A percentile compares a stretch with the other conserved stretches of the same genome.
Evolutionary conservation across 2,113 vertebrate genomes (phyloP).

Genomic region (Puma concolor): DNA sequence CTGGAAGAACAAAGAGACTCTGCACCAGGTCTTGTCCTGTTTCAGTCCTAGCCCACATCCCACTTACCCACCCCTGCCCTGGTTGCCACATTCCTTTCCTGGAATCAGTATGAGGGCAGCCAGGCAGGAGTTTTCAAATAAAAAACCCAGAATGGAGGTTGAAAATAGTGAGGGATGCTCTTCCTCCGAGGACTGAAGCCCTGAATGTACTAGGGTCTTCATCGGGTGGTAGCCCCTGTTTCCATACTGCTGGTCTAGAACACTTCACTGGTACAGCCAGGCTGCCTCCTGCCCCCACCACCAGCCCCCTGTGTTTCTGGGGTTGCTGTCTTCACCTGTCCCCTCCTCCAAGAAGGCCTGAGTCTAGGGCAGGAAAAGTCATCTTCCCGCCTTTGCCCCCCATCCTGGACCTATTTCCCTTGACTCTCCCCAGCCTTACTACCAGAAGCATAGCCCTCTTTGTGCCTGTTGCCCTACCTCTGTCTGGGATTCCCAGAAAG

Average conservation of each 20-base stretch:
- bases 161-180: background rate
- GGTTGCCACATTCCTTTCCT: background rate
- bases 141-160: background rate
- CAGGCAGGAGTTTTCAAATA: background rate
- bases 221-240: rapidly evolving
- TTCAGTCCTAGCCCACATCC: background rate
- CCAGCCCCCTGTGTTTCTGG: background rate
- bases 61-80: background rate
- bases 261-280: background rate
- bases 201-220: background rate
- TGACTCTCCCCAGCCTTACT: background rate
- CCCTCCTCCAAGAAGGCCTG: background rate
- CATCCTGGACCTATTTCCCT: background rate
- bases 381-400: background rate
- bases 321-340: background rate
- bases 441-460: background rate
- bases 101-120: background rate
- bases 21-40: background rate
- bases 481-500: background rate
- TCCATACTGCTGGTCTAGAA: background rate
- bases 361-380: background rate
- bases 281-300: background rate
- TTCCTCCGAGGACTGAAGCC: background rate
- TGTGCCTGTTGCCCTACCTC: background rate
- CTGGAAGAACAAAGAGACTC: background rate